Base-by-base conservation (phyloP, 2,797 vertebrate genomes). In the Bradypodion ventrale region DNA sequence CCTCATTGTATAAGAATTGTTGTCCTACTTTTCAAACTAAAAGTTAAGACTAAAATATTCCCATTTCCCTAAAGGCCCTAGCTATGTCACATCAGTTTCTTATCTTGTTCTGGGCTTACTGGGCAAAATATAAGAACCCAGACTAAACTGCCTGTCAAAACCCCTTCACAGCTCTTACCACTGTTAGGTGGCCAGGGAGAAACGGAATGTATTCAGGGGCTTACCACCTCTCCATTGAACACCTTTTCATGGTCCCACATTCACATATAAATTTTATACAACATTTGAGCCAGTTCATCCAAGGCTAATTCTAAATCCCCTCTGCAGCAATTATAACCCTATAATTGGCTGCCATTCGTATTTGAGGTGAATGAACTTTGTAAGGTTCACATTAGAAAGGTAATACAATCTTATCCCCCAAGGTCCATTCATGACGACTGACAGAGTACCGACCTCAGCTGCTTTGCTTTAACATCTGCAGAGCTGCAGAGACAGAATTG, bases 311-410 rank as follows among this genome's bases (percentile, higher is more conserved):
- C 32, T 60, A 87, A 87, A 70, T 80, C 78, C 84, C 79, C 70
- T 82, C 79, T 85, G 73, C 79, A 82, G 84, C 65, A 82, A 82
- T 85, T 82, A 85, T 81, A 85, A 72, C 73, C 56, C 73, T 82
- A 76, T 82, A 85, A 82, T 85, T 85, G 84, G 65, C 65, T 82
- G 79, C 27, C 44, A 15, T 80, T 89, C 46, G 4, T 84, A 25
- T 9, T 29, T 13, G 75, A 89, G 23, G 59, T 40, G 2, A 89
- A 90, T 78, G 83, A 92, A 91, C 2, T 70, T 6, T 63, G 63
- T 73, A 84, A 78, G 32, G 74, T n/a, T 79, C 75, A 86, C 10
- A 15, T 29, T 73, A 83, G 7, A 52, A 85, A 90, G 84, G 9
- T 69, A 69, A 84, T 84, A 86, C 66, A 25, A 83, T 86, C 89